Evolutionary conservation across 2,113 vertebrate species (phyloP), one percentile per base, ranked within the genome.

Genomic region (Takifugu bimaculatus): DNA sequence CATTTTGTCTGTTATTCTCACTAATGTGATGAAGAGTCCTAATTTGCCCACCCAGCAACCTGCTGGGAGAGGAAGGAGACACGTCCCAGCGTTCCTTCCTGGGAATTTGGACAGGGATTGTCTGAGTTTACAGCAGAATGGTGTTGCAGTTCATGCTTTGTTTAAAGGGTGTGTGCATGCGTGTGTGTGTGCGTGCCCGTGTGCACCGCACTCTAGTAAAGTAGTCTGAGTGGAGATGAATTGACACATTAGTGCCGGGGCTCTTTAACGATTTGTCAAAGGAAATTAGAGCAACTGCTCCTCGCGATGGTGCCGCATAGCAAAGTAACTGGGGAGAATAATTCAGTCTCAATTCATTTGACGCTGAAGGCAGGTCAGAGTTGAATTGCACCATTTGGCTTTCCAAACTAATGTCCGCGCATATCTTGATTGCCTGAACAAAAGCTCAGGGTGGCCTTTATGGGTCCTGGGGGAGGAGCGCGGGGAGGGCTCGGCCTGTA

Each of bases 351-450:
- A 80, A 79, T 88, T 87, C 77, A 84, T 88, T 88, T 80, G 70
- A 72, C 42, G 65, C 79, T 83, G 81, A 87, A 89, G 85, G 82
- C 83, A 85, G 89, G 88, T 87, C 87, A 84, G 83, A 76, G 81
- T 84, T 87, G 86, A 90, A 90, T 83, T 84, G 82, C 81, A 89
- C 85, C 85, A 85, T 90, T 91, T 90, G 83, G 81, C 85, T 89
- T 87, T 83, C 63, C 73, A 72, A 85, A 85, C 83, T 81, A 91
- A 91, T 87, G 88, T 80, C 79, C 79, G 55, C 90, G 82, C 82
- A 87, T 86, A 88, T 87, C 86, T 85, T 86, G 87, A 91, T 89
- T 91, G 88, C 80, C 83, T 82, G 86, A 89, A 90, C 79, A 79
- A 89, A 88, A 86, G 82, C 81, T 66, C 80, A 75, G 79, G 72